Conservation (phyloP, 2,888 invertebrate species). For the Drosophila algonquin region DNA sequence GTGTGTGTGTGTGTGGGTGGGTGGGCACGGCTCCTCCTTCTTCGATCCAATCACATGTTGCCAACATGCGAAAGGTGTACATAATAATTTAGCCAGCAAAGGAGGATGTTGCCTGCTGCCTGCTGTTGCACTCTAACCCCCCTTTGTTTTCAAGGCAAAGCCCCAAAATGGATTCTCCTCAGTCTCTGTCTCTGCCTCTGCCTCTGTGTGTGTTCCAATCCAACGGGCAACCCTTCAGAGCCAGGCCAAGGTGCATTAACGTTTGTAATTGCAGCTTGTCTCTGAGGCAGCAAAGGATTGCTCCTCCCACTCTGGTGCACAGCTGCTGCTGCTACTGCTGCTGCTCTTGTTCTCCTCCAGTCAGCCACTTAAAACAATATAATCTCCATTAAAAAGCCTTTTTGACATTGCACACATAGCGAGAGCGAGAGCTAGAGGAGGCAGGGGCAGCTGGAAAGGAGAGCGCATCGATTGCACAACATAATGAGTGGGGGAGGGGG, state of each 20-base stretch:
- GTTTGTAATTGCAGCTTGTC: constrained; percentile 81
- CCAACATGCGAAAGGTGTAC: constrained; percentile 79
- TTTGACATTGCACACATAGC: constrained; percentile 66
- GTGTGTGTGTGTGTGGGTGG: background rate
- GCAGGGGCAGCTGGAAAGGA: constrained; percentile 2
- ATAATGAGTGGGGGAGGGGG: constrained; percentile 49
- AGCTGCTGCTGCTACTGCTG: background rate
- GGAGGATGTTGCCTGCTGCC: constrained; percentile 21
- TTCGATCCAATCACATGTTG: constrained; percentile 76
- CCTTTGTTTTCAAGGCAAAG: constrained; percentile 54
- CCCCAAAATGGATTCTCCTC: constrained; percentile 53
- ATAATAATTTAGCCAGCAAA: constrained; percentile 64
- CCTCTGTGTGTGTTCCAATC: background rate
- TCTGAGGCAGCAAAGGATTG: constrained; percentile 40
- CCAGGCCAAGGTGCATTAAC: constrained; percentile 72
- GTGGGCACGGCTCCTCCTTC: background rate
- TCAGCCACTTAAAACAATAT: constrained; percentile 79
- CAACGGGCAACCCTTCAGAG: constrained; percentile 2
- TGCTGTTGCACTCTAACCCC: background rate
- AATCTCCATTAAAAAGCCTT: constrained; percentile 81
- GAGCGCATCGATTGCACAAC: constrained; percentile 65
- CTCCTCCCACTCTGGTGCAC: constrained; percentile 5
- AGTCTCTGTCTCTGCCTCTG: background rate
- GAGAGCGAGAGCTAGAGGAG: constrained; percentile 16
- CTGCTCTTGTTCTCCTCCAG: constrained; percentile 20